Evolutionary conservation across 2,113 vertebrate species (phyloP), one percentile per base, ranked within the genome.

Genomic region (Chlamydotis undulata): DNA sequence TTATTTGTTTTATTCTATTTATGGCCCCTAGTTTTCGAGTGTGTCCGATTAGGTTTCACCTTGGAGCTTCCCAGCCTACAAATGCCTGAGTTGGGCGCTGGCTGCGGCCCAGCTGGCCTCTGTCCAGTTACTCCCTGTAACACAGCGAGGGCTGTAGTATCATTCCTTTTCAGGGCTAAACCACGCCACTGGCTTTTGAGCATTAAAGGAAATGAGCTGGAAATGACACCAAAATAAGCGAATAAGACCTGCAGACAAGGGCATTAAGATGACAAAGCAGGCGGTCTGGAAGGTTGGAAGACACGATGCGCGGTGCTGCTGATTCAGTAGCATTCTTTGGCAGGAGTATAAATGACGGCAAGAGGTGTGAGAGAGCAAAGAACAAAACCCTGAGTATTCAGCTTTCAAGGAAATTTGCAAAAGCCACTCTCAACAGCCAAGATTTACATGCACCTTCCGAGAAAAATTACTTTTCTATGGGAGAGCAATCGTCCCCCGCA

Each of bases 351-450:
- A 91, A 64, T 49, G 90, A 73, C 16, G 1, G 73, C 74, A 53
- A 67, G 80, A 76, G 31, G 65, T 49, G 61, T 6, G n/a, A 91
- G 86, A 74, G 65, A 60, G 53, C 1, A 2, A 71, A 75, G 86
- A 92, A 86, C 43, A 86, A 96, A 91, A 83, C 41, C 64, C 47
- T 6, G 10, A 63, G 61, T 37, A 45, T 73, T 91, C 1, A 1
- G 55, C 92, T 93, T 96, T 92, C 95, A 87, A 91, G 73, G 91
- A 95, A 89, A 92, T 92, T 69, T 75, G 49, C 83, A 89, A 92
- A 92, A 81, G 69, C 26, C 33, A 53, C 59, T 69, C 70, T 91
- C 75, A 69, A 92, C 56, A 78, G 73, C 71, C 60, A 88, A 90
- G 69, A 94, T 84, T 89, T 89, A 92, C 73, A 83, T 3, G 9